Percentiles rank a stretch among this genome's conserved stretches.
phyloP scores from a whole-genome alignment of 1,140 invertebrate genomes.

The Drosophila rhopaloa region DNA sequence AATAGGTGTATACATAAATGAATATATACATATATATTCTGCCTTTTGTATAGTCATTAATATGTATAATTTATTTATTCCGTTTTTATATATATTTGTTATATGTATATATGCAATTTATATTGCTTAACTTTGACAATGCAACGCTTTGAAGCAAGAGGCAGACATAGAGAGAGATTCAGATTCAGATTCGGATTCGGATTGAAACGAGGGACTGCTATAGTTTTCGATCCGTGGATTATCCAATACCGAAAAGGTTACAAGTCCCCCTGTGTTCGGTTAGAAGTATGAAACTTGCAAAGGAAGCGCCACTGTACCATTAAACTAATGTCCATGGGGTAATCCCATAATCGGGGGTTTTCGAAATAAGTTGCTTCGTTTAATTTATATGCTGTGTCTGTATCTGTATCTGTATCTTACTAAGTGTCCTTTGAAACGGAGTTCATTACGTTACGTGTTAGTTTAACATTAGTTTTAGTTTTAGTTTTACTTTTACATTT shows the following conservation, averaged over 20 bases:
- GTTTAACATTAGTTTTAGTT: constrained; percentile 29
- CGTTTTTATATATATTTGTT: constrained; percentile 32
- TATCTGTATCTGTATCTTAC: constrained; percentile 55
- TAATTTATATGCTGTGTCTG: constrained; percentile 47
- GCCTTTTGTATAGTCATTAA: constrained; percentile 73
- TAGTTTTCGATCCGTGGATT: constrained; percentile 1
- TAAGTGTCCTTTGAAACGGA: constrained; percentile 63
- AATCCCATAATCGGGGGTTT: constrained; percentile 1
- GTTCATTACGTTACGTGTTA: constrained; percentile 52
- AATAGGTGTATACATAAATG: constrained; percentile 66
- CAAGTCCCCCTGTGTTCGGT: constrained; percentile 19
- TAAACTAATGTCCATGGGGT: constrained; percentile 55
- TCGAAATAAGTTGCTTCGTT: constrained; percentile 30
- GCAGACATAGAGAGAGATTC: constrained; percentile 60
- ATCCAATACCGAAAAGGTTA: constrained; percentile 6
- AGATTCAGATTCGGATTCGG: constrained; percentile 42
- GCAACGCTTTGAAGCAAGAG: constrained; percentile 77
- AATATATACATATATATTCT: constrained; percentile 60
- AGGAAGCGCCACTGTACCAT: constrained; percentile 75
- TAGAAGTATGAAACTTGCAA: constrained; percentile 78
- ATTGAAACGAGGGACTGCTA: constrained; percentile 13
- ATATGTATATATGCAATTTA: constrained; percentile 72
- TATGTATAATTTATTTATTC: constrained; percentile 67
- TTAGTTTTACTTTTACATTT: constrained; percentile 51
- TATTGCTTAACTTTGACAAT: constrained; percentile 80